Percentiles rank a stretch among this genome's conserved stretches.
Conservation (phyloP, 1,140 invertebrate species). For the Diachasma alloeum region DNA sequence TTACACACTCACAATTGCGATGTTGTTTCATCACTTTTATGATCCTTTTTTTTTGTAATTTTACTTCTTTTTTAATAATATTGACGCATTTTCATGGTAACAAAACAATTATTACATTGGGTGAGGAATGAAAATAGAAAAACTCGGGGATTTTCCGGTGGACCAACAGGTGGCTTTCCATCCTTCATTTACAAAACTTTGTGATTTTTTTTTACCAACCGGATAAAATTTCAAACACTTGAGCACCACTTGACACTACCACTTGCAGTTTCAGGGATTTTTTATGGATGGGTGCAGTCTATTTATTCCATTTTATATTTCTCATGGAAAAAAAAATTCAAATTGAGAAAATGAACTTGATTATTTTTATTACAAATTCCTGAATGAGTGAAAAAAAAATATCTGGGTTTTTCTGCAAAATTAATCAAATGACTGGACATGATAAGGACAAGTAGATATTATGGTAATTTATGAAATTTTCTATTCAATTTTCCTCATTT, state of each 20-base stretch:
- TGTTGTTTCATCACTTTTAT: background rate
- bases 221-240: background rate
- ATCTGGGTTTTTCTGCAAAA: no score
- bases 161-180: slow-evolving; percentile 30
- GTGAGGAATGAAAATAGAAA: background rate
- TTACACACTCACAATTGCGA: background rate
- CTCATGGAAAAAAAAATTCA: no score
- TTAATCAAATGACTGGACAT: no score
- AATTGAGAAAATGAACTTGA: no score
- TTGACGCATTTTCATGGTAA: background rate
- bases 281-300: background rate
- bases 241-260: background rate
- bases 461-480: no score
- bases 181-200: slow-evolving; percentile 31
- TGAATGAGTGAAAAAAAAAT: no score
- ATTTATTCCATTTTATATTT: background rate
- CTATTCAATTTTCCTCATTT: no score
- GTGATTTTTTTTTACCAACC: background rate
- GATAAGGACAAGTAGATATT: no score
- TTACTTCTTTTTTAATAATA: background rate
- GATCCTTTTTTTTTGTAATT: background rate
- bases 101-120: background rate
- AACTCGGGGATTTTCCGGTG: slow-evolving; percentile 9
- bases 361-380: no score
- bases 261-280: background rate